Percentiles rank a stretch among this genome's conserved stretches.
These are phyloP conservation scores for Lobophora halterata DNA, from an alignment of 2,888 invertebrate species.

Conservation along the genomic window DNA sequence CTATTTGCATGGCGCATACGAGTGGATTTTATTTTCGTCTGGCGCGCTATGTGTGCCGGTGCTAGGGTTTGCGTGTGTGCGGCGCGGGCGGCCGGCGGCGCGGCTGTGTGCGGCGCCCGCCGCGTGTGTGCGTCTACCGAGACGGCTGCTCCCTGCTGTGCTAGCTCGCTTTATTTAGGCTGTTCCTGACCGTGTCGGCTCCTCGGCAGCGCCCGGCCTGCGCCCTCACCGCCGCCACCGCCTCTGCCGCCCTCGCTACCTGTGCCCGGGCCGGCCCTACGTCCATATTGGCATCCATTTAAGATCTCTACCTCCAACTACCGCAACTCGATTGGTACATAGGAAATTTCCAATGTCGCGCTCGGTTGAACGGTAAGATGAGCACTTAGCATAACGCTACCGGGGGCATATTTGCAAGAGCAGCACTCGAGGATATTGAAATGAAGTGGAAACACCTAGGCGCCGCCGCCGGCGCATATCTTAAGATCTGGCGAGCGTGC, in stretches of 20 bases:
- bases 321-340: conserved; percentile 9
- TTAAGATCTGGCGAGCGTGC: conserved; percentile 24
- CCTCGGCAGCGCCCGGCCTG: conserved; percentile 36
- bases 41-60: conserved; percentile 65
- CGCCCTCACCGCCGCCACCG: conserved; percentile 34
- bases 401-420: conserved; percentile 10
- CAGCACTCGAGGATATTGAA: conserved; percentile 16
- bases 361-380: conserved; percentile 5
- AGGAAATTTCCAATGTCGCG: conserved; percentile 2
- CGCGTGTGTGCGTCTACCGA: conserved; percentile 55
- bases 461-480: conserved; percentile 21
- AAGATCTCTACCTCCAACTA: conserved; percentile 5
- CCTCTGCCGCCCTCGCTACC: conserved; percentile 35
- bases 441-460: conserved; percentile 22
- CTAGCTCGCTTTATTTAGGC: conserved; percentile 76
- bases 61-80: conserved; percentile 53
- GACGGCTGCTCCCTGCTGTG: conserved; percentile 71
- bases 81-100: conserved; percentile 35
- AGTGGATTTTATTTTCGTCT: conserved; percentile 80
- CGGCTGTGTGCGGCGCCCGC: conserved; percentile 43
- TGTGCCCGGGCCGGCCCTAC: conserved; percentile 28
- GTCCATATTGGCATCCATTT: conserved; percentile 23
- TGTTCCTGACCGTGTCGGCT: conserved; percentile 63
- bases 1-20: conserved; percentile 79
- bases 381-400: conserved; percentile 2